phyloP scores from a whole-genome alignment of 2,888 invertebrate species.

The Chymomyza caudatula region DNA sequence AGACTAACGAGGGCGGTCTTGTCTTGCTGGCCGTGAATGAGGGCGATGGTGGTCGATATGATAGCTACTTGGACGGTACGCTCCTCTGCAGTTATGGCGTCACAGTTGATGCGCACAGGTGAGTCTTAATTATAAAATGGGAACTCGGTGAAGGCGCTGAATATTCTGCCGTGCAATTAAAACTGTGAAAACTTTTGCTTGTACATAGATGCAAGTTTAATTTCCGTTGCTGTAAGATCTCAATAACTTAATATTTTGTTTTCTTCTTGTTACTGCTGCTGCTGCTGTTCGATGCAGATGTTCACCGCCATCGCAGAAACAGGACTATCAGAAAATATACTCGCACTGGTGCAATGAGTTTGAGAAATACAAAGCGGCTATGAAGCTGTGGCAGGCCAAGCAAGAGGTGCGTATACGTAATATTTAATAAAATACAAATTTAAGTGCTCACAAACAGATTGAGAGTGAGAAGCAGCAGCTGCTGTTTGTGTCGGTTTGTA shows the following conservation, averaged over 20 bases:
- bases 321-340: slow-evolving; percentile 96
- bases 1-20: slow-evolving; percentile 93
- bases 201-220: too few relatives aligned
- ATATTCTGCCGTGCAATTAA: background rate
- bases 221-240: too few relatives aligned
- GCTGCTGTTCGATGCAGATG: slow-evolving; percentile 80
- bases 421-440: slow-evolving; percentile 32
- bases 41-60: slow-evolving; percentile 92
- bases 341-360: slow-evolving; percentile 99
- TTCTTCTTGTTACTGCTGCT: too few relatives aligned
- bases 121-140: slow-evolving; percentile 42
- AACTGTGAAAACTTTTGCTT: background rate
- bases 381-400: slow-evolving; percentile 96
- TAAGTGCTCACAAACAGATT: slow-evolving; percentile 8
- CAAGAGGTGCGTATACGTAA: slow-evolving; percentile 86
- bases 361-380: slow-evolving; percentile 96
- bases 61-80: slow-evolving; percentile 93
- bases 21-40: slow-evolving; percentile 93
- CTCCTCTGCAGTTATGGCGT: slow-evolving; percentile 94
- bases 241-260: background rate
- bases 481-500: background rate
- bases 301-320: slow-evolving; percentile 92
- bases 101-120: slow-evolving; percentile 93
- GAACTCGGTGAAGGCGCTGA: background rate
- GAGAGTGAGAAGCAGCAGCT: background rate